Evolutionary conservation across 2,888 invertebrate genomes (phyloP).

Genomic region (Limnephilus auricula): DNA sequence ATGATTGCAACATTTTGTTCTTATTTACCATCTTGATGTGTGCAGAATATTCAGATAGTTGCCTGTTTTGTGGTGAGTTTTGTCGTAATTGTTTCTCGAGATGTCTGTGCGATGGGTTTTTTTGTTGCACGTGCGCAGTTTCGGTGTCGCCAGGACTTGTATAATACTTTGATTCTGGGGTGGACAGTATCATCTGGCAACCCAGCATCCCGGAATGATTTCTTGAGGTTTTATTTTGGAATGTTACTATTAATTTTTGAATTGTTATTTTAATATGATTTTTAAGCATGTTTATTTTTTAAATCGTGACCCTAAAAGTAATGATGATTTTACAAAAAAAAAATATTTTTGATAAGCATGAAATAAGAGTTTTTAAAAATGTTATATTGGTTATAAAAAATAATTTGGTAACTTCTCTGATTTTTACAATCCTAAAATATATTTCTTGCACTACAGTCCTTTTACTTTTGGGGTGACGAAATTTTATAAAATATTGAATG

Average conservation of each 20-base stretch:
- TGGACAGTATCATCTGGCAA: constrained; percentile 67
- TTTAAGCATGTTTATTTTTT: constrained; percentile 22
- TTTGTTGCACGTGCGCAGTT: constrained; percentile 43
- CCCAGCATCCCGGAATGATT: constrained; percentile 52
- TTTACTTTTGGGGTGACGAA: neutral
- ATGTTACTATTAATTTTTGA: constrained; percentile 61
- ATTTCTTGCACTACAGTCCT: no score
- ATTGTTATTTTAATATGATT: constrained; percentile 65
- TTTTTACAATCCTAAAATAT: no score
- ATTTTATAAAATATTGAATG: neutral
- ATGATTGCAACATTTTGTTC: neutral
- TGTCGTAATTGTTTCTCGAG: constrained; percentile 67
- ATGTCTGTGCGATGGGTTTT: constrained; percentile 47
- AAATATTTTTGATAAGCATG: no score
- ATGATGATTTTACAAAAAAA: neutral
- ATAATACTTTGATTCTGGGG: constrained; percentile 90
- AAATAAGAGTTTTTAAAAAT: no score
- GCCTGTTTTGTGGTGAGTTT: neutral
- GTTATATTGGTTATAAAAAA: no score
- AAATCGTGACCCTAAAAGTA: neutral
- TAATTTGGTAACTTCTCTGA: no score
- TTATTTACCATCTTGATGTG: neutral
- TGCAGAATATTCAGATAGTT: neutral
- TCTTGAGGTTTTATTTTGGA: constrained; percentile 58
- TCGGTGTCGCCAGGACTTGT: constrained; percentile 87